These are phyloP conservation scores for Tetraodon nigroviridis DNA, from an alignment of 2,113 vertebrate genomes.

Conservation along the genomic window DNA sequence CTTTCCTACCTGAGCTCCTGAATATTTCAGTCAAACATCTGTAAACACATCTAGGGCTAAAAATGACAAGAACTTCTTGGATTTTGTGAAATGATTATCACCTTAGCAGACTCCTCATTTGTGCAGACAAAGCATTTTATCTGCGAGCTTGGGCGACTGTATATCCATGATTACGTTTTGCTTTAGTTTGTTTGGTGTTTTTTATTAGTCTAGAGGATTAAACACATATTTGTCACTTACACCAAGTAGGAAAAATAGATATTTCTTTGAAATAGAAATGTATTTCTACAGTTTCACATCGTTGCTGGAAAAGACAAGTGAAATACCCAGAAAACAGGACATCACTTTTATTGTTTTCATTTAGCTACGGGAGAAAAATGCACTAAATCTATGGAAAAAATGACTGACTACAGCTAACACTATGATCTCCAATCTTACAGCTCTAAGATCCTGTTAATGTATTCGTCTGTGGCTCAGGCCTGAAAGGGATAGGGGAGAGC, in stretches of 20 bases:
- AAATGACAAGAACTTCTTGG: no score
- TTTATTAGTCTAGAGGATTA: no score
- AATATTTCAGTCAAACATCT: no score
- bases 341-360: slow-evolving; percentile 89
- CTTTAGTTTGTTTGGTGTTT: no score
- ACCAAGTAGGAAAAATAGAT: no score
- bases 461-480: slow-evolving; percentile 81
- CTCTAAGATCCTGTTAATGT: slow-evolving; percentile 99
- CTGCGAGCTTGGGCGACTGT: not conserved
- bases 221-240: no score
- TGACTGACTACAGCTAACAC: slow-evolving; percentile 84
- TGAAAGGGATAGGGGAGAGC: slow-evolving; percentile 82
- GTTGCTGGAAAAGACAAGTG: slow-evolving; percentile 76
- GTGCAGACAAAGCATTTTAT: not conserved
- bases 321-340: slow-evolving; percentile 75
- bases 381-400: slow-evolving; percentile 60
- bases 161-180: no score
- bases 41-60: no score
- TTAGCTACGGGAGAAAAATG: slow-evolving; percentile 44
- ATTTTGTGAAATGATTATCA: no score
- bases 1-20: no score
- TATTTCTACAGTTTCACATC: slow-evolving; percentile 1
- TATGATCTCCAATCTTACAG: slow-evolving; percentile 93
- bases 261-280: slow-evolving; percentile 1
- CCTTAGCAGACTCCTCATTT: not conserved